Conservation (phyloP, 2,113 vertebrate species). For the Bettongia penicillata region DNA sequence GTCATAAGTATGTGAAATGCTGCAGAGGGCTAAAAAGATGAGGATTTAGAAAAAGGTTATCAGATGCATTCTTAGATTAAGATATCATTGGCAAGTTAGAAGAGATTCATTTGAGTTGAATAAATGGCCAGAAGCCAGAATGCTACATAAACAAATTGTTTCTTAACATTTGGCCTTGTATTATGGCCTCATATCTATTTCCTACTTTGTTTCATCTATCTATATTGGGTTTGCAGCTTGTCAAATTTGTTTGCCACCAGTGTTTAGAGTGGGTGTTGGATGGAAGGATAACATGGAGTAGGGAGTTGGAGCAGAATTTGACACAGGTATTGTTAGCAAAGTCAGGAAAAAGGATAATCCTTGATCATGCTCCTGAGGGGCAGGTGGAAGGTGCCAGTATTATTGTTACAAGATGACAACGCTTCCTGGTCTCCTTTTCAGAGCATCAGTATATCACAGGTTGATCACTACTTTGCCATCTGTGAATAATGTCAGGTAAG, state of each 20-base stretch:
- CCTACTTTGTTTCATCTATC: neutral
- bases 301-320: neutral
- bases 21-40: neutral
- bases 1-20: neutral
- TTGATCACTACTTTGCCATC: neutral
- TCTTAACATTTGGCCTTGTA: neutral
- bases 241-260: neutral
- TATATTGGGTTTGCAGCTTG: neutral
- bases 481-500: neutral
- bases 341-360: conserved; percentile 2
- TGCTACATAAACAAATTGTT: neutral
- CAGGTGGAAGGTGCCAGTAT: neutral
- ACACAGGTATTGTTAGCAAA: neutral
- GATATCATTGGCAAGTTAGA: too few species aligned
- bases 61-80: neutral
- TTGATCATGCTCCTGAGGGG: conserved; percentile 3
- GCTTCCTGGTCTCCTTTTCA: neutral
- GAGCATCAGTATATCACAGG: neutral
- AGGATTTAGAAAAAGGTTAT: neutral
- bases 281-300: too few species aligned
- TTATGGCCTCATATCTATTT: neutral
- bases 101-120: too few species aligned
- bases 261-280: neutral
- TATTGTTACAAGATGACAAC: neutral
- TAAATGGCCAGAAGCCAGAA: neutral